These are phyloP conservation scores for Heliangelus exortis DNA, from an alignment of 2,797 vertebrate species.

Conservation along the genomic window DNA sequence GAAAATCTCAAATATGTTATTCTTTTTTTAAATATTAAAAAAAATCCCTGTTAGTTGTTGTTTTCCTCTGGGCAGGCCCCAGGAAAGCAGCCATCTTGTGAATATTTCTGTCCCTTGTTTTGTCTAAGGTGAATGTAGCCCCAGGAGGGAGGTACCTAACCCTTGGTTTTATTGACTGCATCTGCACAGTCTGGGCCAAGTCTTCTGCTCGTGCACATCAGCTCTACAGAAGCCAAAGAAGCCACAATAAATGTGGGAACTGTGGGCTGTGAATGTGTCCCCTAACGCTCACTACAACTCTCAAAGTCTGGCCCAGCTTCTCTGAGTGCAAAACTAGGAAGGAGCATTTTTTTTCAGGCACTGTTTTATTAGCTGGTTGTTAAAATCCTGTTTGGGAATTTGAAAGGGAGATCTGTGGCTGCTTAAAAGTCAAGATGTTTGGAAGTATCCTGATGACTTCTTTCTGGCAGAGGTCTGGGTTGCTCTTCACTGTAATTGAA, in stretches of 20 bases:
- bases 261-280: constrained; percentile 19
- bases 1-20: neutral
- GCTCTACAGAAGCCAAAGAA: neutral
- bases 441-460: neutral
- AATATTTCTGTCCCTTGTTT: neutral
- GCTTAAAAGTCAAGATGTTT: neutral
- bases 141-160: neutral
- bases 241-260: neutral
- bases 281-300: neutral
- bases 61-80: neutral
- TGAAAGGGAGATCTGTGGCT: neutral
- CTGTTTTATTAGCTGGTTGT: neutral
- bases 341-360: neutral
- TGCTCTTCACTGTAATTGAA: neutral
- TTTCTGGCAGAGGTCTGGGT: neutral
- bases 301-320: constrained; percentile 8
- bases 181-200: neutral
- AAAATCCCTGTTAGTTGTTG: neutral
- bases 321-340: neutral
- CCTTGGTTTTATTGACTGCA: constrained; percentile 13
- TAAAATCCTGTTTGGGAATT: constrained; percentile 16
- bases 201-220: neutral
- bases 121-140: neutral
- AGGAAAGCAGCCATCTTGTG: neutral
- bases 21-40: too few species aligned